These are phyloP conservation scores for Acanthis flammea DNA, from an alignment of 2,797 vertebrate species.

Conservation along the genomic window DNA sequence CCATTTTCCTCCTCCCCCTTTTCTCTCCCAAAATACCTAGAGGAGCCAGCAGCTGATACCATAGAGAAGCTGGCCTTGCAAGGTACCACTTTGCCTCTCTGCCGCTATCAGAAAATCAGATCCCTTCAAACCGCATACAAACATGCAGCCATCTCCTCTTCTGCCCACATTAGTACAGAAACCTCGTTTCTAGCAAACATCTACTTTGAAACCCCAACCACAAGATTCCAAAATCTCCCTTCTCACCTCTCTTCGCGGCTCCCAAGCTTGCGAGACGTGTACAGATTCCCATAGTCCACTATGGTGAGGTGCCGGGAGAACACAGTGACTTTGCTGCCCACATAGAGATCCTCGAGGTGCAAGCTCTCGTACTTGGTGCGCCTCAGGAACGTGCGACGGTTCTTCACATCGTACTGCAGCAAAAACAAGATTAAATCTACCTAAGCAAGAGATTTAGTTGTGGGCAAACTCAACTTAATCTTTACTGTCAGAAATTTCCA, in stretches of 20 bases:
- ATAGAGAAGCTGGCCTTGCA: neutral
- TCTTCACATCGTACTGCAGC: slow-evolving; percentile 91
- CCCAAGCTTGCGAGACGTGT: slow-evolving; percentile 89
- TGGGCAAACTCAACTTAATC: neutral
- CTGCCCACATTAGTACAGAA: neutral
- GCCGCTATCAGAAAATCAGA: neutral
- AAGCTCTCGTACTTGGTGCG: slow-evolving; percentile 85
- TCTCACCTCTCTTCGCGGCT: slow-evolving; percentile 91
- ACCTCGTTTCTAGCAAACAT: neutral
- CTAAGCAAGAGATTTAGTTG: neutral
- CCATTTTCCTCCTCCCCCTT: neutral
- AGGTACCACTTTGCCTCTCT: neutral
- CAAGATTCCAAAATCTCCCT: neutral
- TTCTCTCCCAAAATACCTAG: neutral
- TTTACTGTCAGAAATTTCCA: neutral
- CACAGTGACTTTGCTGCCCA: slow-evolving; percentile 89
- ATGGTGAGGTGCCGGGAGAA: slow-evolving; percentile 91
- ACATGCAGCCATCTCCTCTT: neutral
- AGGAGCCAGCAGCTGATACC: neutral
- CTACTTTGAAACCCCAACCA: neutral
- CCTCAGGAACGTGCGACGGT: slow-evolving; percentile 87
- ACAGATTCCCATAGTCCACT: slow-evolving; percentile 90
- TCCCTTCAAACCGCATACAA: neutral
- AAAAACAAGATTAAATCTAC: neutral
- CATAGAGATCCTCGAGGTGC: slow-evolving; percentile 86